These are phyloP conservation scores for Morpho helenor DNA, from an alignment of 2,888 invertebrate species.

Conservation along the genomic window DNA sequence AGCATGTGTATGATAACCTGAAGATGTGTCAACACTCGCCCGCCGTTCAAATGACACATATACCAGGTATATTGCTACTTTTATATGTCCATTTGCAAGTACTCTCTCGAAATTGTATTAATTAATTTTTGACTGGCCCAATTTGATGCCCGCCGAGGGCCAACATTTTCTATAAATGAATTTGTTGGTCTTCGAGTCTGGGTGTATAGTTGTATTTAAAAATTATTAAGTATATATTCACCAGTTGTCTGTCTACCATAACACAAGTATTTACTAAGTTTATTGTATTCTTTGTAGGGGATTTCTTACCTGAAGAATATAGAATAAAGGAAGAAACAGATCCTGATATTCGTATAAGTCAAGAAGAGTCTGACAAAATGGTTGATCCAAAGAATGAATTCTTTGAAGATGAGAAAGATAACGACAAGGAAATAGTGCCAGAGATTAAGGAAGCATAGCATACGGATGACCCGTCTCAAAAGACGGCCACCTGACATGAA, in stretches of 20 bases:
- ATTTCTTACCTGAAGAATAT: constrained; percentile 86
- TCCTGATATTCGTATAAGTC: constrained; percentile 88
- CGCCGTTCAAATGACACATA: constrained; percentile 98
- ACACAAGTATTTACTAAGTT: too few species aligned
- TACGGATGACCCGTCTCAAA: constrained; percentile 49
- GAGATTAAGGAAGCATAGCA: constrained; percentile 69
- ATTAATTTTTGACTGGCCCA: too few species aligned
- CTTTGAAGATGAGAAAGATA: constrained; percentile 94
- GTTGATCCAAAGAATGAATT: constrained; percentile 93
- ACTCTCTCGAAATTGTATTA: too few species aligned
- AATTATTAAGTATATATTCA: too few species aligned
- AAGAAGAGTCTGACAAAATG: constrained; percentile 89
- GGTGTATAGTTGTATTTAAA: too few species aligned
- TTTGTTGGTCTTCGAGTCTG: too few species aligned
- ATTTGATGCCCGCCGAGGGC: too few species aligned
- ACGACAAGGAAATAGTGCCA: constrained; percentile 83
- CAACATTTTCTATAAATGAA: too few species aligned
- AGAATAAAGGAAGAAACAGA: constrained; percentile 88
- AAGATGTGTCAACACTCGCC: constrained; percentile 96
- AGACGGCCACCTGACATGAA: constrained; percentile 54
- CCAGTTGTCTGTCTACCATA: too few species aligned
- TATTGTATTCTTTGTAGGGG: constrained; percentile 66
- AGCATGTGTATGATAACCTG: constrained; percentile 94
- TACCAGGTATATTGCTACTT: constrained; percentile 80
- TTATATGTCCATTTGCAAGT: too few species aligned